phyloP scores from a whole-genome alignment of 2,797 vertebrate genomes.

The Notolabrus celidotus region DNA sequence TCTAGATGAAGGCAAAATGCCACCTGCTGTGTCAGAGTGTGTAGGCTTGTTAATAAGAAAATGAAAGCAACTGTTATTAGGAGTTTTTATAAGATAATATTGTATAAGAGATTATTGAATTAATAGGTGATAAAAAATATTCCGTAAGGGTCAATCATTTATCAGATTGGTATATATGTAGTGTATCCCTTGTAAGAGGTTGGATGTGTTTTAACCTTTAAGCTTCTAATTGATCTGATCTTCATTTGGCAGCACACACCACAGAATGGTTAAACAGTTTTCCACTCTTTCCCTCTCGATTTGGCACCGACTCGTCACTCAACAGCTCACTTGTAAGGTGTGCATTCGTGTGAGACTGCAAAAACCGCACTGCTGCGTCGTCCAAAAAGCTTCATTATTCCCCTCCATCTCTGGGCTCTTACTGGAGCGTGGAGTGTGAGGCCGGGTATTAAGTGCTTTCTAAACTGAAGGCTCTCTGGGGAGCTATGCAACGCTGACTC shows the following conservation, averaged over 20 bases:
- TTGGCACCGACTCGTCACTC: conserved; percentile 38
- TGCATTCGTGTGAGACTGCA: conserved; percentile 49
- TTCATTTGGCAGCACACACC: conserved; percentile 12
- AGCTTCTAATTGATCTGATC: conserved; percentile 9
- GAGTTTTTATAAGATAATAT: too few relatives aligned
- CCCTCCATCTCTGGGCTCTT: conserved; percentile 57
- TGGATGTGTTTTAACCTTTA: neutral
- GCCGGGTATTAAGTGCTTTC: conserved; percentile 79
- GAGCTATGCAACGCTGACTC: conserved; percentile 77
- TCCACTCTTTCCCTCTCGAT: neutral
- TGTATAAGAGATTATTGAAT: too few relatives aligned
- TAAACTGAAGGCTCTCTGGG: conserved; percentile 75
- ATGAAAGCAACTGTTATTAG: too few relatives aligned
- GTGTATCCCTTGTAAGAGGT: neutral
- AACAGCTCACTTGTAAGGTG: conserved; percentile 52
- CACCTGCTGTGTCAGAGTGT: too few relatives aligned
- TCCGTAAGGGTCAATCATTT: too few relatives aligned
- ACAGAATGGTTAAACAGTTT: conserved; percentile 14
- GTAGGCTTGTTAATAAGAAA: too few relatives aligned
- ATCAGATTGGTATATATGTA: too few relatives aligned
- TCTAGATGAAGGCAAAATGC: too few relatives aligned
- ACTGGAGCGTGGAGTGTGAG: conserved; percentile 62
- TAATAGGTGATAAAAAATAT: too few relatives aligned
- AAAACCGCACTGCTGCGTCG: conserved; percentile 42
- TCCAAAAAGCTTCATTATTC: conserved; percentile 71